Percentiles rank a stretch among this genome's conserved stretches.
These are phyloP conservation scores for Gallinago jamesoni DNA, from an alignment of 2,113 vertebrate species.

Conservation along the genomic window DNA sequence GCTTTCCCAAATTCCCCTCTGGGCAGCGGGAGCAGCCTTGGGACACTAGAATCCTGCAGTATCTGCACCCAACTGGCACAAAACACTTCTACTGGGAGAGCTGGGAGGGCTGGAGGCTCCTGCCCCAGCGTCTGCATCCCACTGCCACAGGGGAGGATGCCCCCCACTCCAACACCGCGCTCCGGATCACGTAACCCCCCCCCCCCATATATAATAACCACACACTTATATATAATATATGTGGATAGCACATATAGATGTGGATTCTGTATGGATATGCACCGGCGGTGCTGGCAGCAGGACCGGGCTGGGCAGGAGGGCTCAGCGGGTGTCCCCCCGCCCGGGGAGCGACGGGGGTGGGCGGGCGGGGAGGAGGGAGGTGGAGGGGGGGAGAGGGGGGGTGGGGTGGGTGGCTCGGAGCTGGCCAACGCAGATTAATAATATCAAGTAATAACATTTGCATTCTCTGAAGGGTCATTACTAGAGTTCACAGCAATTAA, in stretches of 20 bases:
- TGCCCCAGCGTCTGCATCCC: not conserved
- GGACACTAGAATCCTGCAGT: not conserved
- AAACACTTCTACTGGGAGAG: not conserved
- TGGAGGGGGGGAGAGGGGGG: fast-evolving
- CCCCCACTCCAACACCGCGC: not conserved
- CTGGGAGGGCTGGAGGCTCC: not conserved
- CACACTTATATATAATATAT: no score
- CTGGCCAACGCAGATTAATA: no score
- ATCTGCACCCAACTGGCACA: not conserved
- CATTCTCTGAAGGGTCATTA: no score
- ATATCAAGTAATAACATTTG: no score
- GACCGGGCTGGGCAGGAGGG: not conserved
- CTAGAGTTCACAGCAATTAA: no score
- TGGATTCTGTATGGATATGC: not conserved
- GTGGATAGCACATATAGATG: not conserved
- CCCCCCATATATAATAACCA: not conserved
- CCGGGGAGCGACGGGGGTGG: not conserved
- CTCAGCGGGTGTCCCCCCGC: not conserved
- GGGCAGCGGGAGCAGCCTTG: not conserved
- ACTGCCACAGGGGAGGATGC: not conserved
- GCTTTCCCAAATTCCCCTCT: not conserved
- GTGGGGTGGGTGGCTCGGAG: no score
- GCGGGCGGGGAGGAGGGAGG: not conserved
- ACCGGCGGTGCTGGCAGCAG: not conserved
- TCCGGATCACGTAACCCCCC: not conserved